Evolutionary conservation across 2,797 vertebrate species (phyloP).

Genomic region (Scleropages formosus): DNA sequence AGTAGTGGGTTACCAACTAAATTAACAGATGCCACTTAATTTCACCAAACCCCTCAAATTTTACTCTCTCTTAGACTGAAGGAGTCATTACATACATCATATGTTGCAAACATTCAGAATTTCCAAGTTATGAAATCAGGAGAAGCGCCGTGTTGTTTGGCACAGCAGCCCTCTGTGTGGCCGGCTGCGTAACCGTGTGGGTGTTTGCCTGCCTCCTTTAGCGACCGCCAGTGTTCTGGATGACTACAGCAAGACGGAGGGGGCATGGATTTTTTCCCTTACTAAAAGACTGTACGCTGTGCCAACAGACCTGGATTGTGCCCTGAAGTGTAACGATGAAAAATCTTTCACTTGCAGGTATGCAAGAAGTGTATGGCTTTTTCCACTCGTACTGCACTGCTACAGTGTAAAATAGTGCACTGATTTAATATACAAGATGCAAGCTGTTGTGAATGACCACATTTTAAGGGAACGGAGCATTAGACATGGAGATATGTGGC

Average conservation of each 20-base stretch:
- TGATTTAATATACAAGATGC: not conserved
- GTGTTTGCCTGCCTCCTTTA: slow-evolving; percentile 31
- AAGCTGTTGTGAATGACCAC: not conserved
- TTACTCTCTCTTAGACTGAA: not conserved
- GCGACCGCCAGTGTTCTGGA: slow-evolving; percentile 51
- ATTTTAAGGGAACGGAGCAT: too few relatives aligned
- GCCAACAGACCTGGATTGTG: slow-evolving; percentile 51
- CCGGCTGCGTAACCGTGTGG: not conserved
- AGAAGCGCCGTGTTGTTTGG: not conserved
- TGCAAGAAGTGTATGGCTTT: too few relatives aligned
- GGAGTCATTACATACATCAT: too few relatives aligned
- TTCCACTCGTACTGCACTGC: too few relatives aligned
- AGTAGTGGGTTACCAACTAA: too few relatives aligned
- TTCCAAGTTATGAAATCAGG: too few relatives aligned
- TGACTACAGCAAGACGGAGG: slow-evolving; percentile 64
- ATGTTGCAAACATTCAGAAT: too few relatives aligned
- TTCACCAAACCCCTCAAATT: too few relatives aligned
- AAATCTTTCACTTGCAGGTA: slow-evolving; percentile 65
- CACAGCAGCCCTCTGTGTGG: not conserved
- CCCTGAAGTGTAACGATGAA: slow-evolving; percentile 60
- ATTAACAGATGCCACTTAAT: too few relatives aligned
- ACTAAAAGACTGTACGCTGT: slow-evolving; percentile 44
- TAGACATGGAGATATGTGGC: too few relatives aligned
- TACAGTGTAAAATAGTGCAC: not conserved
- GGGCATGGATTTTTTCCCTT: slow-evolving; percentile 63